These are phyloP conservation scores for Protomyctophum bolini DNA, from an alignment of 2,113 vertebrate genomes.

Conservation along the genomic window DNA sequence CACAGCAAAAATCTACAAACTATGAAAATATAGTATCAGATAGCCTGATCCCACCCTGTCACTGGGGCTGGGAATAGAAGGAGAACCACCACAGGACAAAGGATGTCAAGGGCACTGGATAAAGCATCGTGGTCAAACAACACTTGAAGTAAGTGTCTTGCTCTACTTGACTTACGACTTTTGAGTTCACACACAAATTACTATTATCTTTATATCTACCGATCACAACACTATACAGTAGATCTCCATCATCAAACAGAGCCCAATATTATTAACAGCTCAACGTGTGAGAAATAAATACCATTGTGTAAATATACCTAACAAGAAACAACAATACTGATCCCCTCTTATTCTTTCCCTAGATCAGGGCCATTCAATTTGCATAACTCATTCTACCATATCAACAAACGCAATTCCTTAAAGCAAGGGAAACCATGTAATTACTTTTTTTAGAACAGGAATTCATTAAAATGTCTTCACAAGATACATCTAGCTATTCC, in stretches of 20 bases:
- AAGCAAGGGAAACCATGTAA: slow-evolving; percentile 80
- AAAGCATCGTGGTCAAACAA: neutral
- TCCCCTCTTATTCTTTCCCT: neutral
- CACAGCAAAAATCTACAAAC: slow-evolving; percentile 52
- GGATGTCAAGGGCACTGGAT: neutral
- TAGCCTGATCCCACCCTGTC: slow-evolving; percentile 30
- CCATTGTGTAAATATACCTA: no score
- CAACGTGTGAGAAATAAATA: no score
- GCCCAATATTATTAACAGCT: no score
- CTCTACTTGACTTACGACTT: no score
- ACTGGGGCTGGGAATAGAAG: neutral
- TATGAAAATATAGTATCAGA: slow-evolving; percentile 30
- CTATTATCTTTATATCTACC: slow-evolving; percentile 52
- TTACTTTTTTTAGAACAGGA: slow-evolving; percentile 65
- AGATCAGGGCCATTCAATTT: slow-evolving; percentile 67
- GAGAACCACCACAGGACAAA: slow-evolving; percentile 31
- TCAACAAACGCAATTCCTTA: slow-evolving; percentile 82
- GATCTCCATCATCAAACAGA: slow-evolving; percentile 63
- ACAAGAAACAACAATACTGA: no score
- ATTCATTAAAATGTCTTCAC: slow-evolving; percentile 88
- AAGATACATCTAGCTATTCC: slow-evolving; percentile 65
- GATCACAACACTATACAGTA: slow-evolving; percentile 81
- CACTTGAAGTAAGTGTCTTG: no score
- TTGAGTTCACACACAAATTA: slow-evolving; percentile 2
- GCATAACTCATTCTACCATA: slow-evolving; percentile 80